Percentiles rank a stretch among this genome's conserved stretches.
Conservation (phyloP, 1,140 invertebrate species). For the Rhizoglyphus robini region DNA sequence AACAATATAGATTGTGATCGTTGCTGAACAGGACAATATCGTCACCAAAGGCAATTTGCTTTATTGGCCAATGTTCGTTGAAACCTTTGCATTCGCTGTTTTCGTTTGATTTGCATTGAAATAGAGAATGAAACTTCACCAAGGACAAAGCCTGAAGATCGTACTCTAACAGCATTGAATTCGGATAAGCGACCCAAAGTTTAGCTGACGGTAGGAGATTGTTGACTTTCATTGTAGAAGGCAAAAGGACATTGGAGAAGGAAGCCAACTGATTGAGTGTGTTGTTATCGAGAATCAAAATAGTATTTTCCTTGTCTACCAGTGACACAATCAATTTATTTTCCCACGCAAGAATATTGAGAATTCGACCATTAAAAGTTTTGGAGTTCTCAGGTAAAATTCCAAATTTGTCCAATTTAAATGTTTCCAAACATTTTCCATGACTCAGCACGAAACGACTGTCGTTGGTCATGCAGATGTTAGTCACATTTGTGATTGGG, state of each 20-base stretch:
- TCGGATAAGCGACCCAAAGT: conserved; percentile 9
- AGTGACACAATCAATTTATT: neutral
- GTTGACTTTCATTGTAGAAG: neutral
- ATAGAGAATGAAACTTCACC: neutral
- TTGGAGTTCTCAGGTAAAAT: neutral
- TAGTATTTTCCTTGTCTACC: neutral
- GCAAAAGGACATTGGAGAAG: neutral
- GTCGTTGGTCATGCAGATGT: neutral
- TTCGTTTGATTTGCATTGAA: neutral
- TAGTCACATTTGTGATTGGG: neutral
- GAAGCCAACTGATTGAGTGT: neutral
- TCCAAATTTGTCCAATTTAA: conserved; percentile 13
- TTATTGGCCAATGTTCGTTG: conserved; percentile 14
- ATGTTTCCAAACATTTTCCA: neutral
- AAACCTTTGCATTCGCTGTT: neutral
- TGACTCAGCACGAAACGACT: neutral
- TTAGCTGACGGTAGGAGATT: neutral
- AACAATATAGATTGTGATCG: neutral
- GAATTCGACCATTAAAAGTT: neutral
- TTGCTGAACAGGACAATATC: neutral
- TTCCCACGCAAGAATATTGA: neutral
- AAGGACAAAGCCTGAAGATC: neutral
- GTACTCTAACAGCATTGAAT: neutral
- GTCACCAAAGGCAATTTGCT: conserved; percentile 10
- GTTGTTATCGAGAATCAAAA: neutral